Evolutionary conservation across 2,888 invertebrate genomes (phyloP).

Genomic region (Euplagia quadripunctaria): DNA sequence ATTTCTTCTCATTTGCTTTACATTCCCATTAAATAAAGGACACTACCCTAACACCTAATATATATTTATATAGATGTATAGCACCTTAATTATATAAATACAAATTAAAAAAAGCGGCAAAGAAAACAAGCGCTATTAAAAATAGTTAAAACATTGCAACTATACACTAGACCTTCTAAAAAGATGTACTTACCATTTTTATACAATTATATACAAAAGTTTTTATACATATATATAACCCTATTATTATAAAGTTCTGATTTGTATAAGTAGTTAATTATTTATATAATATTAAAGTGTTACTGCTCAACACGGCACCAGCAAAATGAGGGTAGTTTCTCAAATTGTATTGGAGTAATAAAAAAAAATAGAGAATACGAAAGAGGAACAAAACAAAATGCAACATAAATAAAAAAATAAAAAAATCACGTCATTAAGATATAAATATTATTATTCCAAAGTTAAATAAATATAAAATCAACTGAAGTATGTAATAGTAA

Average conservation of each 20-base stretch:
- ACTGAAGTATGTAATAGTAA: not conserved
- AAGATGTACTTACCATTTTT: slow-evolving; percentile 47
- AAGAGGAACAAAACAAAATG: slow-evolving; percentile 56
- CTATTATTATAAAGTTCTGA: slow-evolving; percentile 29
- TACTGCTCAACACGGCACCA: slow-evolving; percentile 59
- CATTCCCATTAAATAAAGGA: slow-evolving; percentile 32
- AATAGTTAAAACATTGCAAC: slow-evolving; percentile 60
- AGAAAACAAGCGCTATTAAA: slow-evolving; percentile 72
- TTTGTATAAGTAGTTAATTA: slow-evolving; percentile 33
- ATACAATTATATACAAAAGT: slow-evolving; percentile 41
- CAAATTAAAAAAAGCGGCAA: slow-evolving; percentile 74
- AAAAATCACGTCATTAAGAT: not conserved
- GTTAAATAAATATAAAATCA: slow-evolving; percentile 12
- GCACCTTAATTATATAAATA: slow-evolving; percentile 56
- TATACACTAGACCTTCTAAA: slow-evolving; percentile 46
- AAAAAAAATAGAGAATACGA: slow-evolving; percentile 37
- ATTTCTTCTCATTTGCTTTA: slow-evolving; percentile 64
- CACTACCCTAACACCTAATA: slow-evolving; percentile 30
- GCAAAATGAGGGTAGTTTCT: slow-evolving; percentile 61
- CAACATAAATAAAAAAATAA: slow-evolving; percentile 52
- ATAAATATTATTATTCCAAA: not conserved
- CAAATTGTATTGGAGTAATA: slow-evolving; percentile 27
- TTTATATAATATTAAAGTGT: slow-evolving; percentile 25
- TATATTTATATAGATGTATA: slow-evolving; percentile 25
- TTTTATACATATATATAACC: slow-evolving; percentile 38